Conservation (phyloP, 37 sponge, comb jelly and placozoan species). For the Halisarca cf. caerulea region DNA sequence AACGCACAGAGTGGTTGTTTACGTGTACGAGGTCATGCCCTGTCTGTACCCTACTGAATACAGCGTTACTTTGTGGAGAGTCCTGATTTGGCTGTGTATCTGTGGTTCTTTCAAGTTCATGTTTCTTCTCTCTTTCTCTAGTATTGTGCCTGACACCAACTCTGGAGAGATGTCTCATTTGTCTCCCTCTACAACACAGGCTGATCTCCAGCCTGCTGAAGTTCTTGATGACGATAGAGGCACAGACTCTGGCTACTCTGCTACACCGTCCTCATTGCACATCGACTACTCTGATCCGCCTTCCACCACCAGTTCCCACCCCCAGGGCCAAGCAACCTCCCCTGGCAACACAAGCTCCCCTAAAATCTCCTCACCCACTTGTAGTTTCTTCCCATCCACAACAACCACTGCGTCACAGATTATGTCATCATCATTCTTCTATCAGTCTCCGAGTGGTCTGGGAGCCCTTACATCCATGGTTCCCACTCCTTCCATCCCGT, state of each 20-base stretch:
- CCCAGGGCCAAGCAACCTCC: neutral
- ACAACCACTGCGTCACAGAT: neutral
- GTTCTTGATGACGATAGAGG: slow-evolving; percentile 16
- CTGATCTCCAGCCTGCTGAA: slow-evolving; percentile 31
- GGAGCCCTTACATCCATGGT: slow-evolving; percentile 8
- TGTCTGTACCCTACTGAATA: too few species aligned
- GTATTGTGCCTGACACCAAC: neutral
- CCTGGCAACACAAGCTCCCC: neutral
- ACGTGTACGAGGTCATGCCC: too few species aligned
- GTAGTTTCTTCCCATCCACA: neutral
- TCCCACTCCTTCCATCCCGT: neutral
- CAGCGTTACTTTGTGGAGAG: too few species aligned
- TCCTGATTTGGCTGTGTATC: too few species aligned
- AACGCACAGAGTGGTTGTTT: too few species aligned
- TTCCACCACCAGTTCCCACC: neutral
- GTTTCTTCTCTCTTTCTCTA: slow-evolving; percentile 19
- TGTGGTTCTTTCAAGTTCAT: too few species aligned
- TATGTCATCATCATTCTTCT: neutral
- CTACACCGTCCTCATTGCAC: neutral
- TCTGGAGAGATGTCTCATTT: neutral
- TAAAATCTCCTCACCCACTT: neutral
- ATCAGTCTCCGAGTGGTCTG: neutral
- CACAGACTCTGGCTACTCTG: slow-evolving; percentile 18
- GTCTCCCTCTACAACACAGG: slow-evolving; percentile 26
- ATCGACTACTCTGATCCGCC: slow-evolving; percentile 13